Base-by-base conservation (phyloP, 2,113 vertebrate genomes). In the Pituophis catenifer region DNA sequence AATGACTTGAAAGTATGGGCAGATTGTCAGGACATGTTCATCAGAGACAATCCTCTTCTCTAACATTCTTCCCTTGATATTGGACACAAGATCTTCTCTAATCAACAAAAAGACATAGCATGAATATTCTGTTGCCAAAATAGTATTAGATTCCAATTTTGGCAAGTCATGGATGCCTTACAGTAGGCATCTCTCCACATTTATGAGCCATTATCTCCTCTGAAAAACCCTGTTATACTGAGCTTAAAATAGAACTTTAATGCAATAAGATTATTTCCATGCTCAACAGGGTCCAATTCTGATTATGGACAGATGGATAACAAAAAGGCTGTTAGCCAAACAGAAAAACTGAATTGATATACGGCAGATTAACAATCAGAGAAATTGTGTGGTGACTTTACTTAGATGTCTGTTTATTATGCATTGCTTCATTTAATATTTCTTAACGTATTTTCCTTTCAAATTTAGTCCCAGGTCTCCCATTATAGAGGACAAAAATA, bases 1-100 rank as follows among this genome's bases (percentile, higher is more conserved):
- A 23, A 26, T 65, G 93, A 58, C 11, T 86, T 92, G 54, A 26
- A 95, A 88, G 86, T 55, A 33, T 94, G 23, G 93, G 89, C 53
- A 90, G 75, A 75, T 91, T 91, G 94, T 57, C 65, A 94, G 90
- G 9, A 88, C 26, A 0, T 92, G 89, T 86, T 92, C 55, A 11
- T 12, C 48, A 86, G 58, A 92, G 6, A 91, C 91, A 62, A 88
- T 90, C 59, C 44, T 85, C 17, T 59, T 38, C 1, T 86, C 53
- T 62, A 53, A 62, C 29, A 38, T 38, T 86, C 38, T 86, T 62
- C 33, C 44, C 23, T 65, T 8, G 44, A 15, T 15, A 7, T 21
- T 65, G 70, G 90, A 86, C 8, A 50, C 44, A 26, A 58, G 29
- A 29, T 38, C 29, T 57, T 5, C 17, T 59, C 24, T 54, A 53